Percentiles rank a stretch among this genome's conserved stretches.
Conservation (phyloP, 2,888 invertebrate species). For the Asteroscopus sphinx region DNA sequence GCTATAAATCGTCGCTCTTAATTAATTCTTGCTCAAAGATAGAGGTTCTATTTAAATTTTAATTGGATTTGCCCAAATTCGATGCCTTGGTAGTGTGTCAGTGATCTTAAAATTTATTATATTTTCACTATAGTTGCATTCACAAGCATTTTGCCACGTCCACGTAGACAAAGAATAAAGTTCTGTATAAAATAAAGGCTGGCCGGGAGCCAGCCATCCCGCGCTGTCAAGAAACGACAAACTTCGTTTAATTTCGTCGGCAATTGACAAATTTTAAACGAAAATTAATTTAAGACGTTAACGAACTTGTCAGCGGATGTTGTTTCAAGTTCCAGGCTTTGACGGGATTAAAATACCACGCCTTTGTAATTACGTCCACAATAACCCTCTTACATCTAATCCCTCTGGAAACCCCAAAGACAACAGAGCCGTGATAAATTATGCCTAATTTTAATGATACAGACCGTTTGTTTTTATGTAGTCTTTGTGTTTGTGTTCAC, state of each 20-base stretch:
- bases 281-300: slow-evolving; percentile 81
- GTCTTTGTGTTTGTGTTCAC: slow-evolving; percentile 53
- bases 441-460: slow-evolving; percentile 36
- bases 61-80: slow-evolving; percentile 62
- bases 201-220: slow-evolving; percentile 75
- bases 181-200: slow-evolving; percentile 64
- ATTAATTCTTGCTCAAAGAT: slow-evolving; percentile 63
- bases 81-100: slow-evolving; percentile 50
- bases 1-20: slow-evolving; percentile 55
- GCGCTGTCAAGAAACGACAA: slow-evolving; percentile 74
- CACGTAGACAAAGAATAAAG: slow-evolving; percentile 55
- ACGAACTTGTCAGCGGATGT: slow-evolving; percentile 74
- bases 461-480: slow-evolving; percentile 16
- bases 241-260: slow-evolving; percentile 77
- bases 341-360: slow-evolving; percentile 72
- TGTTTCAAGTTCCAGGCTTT: slow-evolving; percentile 72
- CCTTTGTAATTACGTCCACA: slow-evolving; percentile 70
- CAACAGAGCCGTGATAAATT: slow-evolving; percentile 35
- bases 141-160: slow-evolving; percentile 34
- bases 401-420: slow-evolving; percentile 48
- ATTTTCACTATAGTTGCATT: slow-evolving; percentile 43
- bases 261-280: slow-evolving; percentile 80
- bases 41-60: slow-evolving; percentile 61
- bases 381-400: slow-evolving; percentile 64
- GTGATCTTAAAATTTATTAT: slow-evolving; percentile 58